A percentile compares a stretch with the other conserved stretches of the same genome.
Evolutionary conservation across 2,113 vertebrate genomes (phyloP).

Genomic region (Proteles cristata): DNA sequence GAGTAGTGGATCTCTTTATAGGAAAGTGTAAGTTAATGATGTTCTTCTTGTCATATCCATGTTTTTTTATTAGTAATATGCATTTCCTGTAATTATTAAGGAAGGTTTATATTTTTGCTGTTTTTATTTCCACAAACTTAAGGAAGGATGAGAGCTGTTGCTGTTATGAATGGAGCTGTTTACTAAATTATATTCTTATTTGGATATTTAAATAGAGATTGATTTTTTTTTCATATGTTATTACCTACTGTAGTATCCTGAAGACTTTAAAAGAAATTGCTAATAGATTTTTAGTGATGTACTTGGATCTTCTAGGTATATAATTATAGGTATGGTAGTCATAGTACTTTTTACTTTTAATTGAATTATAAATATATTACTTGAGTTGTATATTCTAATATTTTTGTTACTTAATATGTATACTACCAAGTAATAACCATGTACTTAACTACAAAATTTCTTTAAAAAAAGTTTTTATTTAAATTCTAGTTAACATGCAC

Average conservation of each 20-base stretch:
- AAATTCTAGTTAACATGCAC: neutral
- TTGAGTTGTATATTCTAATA: neutral
- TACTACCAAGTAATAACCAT: neutral
- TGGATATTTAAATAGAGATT: neutral
- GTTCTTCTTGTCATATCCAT: neutral
- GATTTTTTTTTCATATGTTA: neutral
- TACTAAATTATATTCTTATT: neutral
- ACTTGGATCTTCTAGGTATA: neutral
- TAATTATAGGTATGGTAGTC: neutral
- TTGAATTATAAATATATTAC: slow-evolving; percentile 15
- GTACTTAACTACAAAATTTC: neutral
- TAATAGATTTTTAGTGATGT: slow-evolving; percentile 31
- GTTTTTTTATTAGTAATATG: neutral
- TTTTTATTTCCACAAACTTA: slow-evolving; percentile 6
- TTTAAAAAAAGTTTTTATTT: neutral
- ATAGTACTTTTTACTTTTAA: neutral
- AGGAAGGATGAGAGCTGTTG: neutral
- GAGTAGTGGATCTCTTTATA: neutral
- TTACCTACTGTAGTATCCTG: neutral
- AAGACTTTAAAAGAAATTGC: neutral
- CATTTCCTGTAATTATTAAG: neutral
- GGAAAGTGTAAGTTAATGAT: neutral
- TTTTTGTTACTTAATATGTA: neutral
- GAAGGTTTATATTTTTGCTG: neutral
- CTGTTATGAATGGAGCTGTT: neutral